Percentiles rank a stretch among this genome's conserved stretches.
Conservation (phyloP, 2,888 invertebrate species). For the Pterostichus niger region DNA sequence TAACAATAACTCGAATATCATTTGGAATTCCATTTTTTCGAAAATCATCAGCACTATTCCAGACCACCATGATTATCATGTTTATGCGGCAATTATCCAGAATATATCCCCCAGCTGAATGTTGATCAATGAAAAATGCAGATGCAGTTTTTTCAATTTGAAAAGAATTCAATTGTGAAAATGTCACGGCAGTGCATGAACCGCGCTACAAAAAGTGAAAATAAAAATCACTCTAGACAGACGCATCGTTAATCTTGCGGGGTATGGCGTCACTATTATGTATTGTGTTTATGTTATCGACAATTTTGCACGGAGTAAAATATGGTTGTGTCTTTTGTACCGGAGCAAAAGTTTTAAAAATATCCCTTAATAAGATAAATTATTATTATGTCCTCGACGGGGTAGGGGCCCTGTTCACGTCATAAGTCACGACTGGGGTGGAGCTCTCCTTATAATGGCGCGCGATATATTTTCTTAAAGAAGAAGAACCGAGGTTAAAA, state of each 20-base stretch:
- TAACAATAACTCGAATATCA: too few species aligned
- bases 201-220: conserved; percentile 21
- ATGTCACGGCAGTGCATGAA: conserved; percentile 30
- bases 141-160: not conserved
- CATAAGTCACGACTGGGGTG: conserved; percentile 58
- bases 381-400: conserved; percentile 62
- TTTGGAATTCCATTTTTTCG: too few species aligned
- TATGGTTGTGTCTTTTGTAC: conserved; percentile 58
- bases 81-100: not conserved
- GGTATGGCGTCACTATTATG: conserved; percentile 35
- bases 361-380: conserved; percentile 66
- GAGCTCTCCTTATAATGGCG: conserved; percentile 56
- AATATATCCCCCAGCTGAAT: too few species aligned
- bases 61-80: too few species aligned
- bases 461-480: conserved; percentile 65
- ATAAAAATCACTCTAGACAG: conserved; percentile 45
- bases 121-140: not conserved
- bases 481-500: conserved; percentile 65
- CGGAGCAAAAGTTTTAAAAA: conserved; percentile 61
- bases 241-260: conserved; percentile 51
- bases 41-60: too few species aligned
- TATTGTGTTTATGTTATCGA: conserved; percentile 65
- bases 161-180: conserved; percentile 47
- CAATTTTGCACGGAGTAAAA: conserved; percentile 59
- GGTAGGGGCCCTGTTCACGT: conserved; percentile 42